A percentile compares a stretch with the other conserved stretches of the same genome.
Evolutionary conservation across 2,797 vertebrate species (phyloP).

Genomic region (Avahi laniger): DNA sequence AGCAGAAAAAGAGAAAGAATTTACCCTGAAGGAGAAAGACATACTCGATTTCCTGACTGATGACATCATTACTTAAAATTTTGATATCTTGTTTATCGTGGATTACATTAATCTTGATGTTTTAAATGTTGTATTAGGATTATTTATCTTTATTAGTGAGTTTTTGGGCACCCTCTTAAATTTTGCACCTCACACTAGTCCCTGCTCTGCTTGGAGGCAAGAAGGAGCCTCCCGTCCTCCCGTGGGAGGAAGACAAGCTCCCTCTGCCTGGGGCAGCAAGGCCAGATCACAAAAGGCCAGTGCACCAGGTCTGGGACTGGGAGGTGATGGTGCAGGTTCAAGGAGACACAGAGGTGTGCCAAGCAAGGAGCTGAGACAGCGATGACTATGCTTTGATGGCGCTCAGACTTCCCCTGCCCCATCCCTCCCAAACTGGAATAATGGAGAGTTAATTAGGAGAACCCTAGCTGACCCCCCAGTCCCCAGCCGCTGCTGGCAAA

Average conservation of each 20-base stretch:
- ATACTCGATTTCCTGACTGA: neutral
- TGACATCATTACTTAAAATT: neutral
- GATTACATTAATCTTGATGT: neutral
- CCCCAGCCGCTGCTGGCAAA: conserved; percentile 21
- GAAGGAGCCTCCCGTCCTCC: neutral
- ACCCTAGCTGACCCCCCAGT: neutral
- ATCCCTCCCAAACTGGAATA: neutral
- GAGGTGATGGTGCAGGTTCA: neutral
- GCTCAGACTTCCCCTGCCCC: neutral
- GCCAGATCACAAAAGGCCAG: neutral
- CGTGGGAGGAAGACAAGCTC: neutral
- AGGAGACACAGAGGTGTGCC: neutral
- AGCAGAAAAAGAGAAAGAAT: neutral
- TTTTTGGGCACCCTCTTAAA: neutral
- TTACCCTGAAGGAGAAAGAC: neutral
- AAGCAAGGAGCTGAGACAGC: neutral
- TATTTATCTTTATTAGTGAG: neutral
- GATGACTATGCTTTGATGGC: neutral
- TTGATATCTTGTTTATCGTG: neutral
- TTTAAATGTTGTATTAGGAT: neutral
- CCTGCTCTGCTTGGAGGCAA: neutral
- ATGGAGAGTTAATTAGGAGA: neutral
- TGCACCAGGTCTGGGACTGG: neutral
- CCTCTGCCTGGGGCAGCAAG: neutral
- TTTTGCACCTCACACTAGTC: neutral